A percentile compares a stretch with the other conserved stretches of the same genome.
phyloP scores from a whole-genome alignment of 2,888 invertebrate species.

The Lissonota sp. region DNA sequence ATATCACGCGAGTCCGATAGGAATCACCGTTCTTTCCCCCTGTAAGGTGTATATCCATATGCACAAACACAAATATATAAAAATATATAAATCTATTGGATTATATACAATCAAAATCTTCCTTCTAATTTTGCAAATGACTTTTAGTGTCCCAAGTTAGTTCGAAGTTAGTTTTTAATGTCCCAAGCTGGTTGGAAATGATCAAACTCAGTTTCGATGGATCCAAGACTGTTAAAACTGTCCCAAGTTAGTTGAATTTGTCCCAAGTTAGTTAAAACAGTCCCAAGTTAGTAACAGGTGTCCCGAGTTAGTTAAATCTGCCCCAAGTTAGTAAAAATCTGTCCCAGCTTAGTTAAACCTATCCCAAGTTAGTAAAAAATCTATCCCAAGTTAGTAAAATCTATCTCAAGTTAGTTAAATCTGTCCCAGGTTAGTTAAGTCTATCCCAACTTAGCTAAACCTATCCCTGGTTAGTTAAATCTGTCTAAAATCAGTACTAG shows the following conservation, averaged over 20 bases:
- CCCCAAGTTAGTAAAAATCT: too few species aligned
- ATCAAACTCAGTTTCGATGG: too few species aligned
- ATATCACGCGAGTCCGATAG: constrained; percentile 64
- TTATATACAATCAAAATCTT: background rate
- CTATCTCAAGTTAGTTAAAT: too few species aligned
- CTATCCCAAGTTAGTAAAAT: too few species aligned
- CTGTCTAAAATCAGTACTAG: background rate
- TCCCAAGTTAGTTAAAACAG: too few species aligned
- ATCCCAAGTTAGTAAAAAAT: too few species aligned
- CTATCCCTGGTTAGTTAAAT: background rate
- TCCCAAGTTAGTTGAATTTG: too few species aligned
- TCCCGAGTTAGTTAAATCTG: background rate
- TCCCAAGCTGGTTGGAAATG: too few species aligned
- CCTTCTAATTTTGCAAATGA: constrained; percentile 12
- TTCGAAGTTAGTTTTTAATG: too few species aligned
- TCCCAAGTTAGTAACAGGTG: too few species aligned
- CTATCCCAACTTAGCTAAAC: background rate
- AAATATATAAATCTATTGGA: background rate
- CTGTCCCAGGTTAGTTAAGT: background rate
- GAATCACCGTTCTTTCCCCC: constrained; percentile 45
- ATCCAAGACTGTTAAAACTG: too few species aligned
- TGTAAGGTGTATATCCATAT: constrained; percentile 16
- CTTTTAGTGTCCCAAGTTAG: constrained; percentile 6
- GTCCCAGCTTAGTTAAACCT: background rate
- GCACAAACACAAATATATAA: constrained; percentile 11